Evolutionary conservation across 2,888 invertebrate species (phyloP).

Genomic region (Cistogaster globosa): DNA sequence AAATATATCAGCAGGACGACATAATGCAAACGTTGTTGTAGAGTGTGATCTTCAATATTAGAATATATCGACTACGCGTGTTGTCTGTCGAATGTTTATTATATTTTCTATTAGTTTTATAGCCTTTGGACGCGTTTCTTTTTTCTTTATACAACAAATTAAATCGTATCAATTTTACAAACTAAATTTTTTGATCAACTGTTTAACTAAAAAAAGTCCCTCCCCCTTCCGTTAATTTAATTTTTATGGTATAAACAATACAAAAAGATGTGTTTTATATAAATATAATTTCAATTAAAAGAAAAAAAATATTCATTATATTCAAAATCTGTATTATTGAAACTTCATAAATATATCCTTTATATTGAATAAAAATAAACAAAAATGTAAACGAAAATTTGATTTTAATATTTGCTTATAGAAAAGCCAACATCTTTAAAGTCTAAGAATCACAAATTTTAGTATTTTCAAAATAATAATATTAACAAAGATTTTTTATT

Average conservation of each 20-base stretch:
- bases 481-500: too few relatives aligned
- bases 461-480: too few relatives aligned
- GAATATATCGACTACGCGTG: constrained; percentile 14
- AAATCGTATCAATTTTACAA: constrained; percentile 26
- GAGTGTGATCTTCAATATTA: constrained; percentile 18
- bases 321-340: constrained; percentile 74
- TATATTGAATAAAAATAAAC: constrained; percentile 70
- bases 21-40: not conserved
- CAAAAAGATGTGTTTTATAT: constrained; percentile 76
- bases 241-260: constrained; percentile 52
- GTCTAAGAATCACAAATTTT: too few relatives aligned
- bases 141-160: constrained; percentile 8
- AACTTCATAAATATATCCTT: constrained; percentile 70
- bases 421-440: not conserved
- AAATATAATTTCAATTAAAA: constrained; percentile 68
- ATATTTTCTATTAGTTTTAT: constrained; percentile 44
- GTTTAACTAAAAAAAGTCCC: not conserved
- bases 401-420: not conserved
- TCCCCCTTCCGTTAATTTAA: not conserved
- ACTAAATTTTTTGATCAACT: constrained; percentile 12
- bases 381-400: constrained; percentile 30
- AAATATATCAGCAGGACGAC: not conserved
- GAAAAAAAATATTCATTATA: constrained; percentile 73
- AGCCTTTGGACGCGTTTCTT: not conserved
- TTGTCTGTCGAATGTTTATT: constrained; percentile 10